phyloP scores from a whole-genome alignment of 2,797 vertebrate genomes.

The Lates japonicus region DNA sequence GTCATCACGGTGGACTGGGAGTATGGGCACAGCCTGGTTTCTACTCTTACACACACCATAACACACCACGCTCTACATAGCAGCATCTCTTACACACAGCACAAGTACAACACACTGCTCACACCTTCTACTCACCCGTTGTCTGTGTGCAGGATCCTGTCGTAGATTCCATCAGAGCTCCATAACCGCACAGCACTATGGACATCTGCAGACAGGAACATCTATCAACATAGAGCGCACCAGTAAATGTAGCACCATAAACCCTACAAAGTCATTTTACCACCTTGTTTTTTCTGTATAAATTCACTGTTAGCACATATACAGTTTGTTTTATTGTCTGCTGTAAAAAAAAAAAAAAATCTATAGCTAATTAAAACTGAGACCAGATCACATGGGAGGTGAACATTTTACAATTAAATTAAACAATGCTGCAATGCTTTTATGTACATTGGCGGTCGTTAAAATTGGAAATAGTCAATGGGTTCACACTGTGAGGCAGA shows the following conservation, averaged over 20 bases:
- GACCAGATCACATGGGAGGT: neutral
- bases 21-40: constrained; percentile 35
- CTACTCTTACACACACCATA: constrained; percentile 45
- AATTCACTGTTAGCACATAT: neutral
- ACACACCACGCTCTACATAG: constrained; percentile 37
- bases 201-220: constrained; percentile 88
- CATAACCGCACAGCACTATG: constrained; percentile 89
- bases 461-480: constrained; percentile 14
- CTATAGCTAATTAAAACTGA: neutral
- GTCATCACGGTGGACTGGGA: constrained; percentile 37
- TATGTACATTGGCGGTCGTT: neutral
- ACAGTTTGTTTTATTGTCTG: constrained; percentile 22
- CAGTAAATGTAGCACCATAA: neutral
- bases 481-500: neutral
- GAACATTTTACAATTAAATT: neutral
- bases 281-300: constrained; percentile 2
- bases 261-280: neutral
- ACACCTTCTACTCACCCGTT: constrained; percentile 84
- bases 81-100: constrained; percentile 23
- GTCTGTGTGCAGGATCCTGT: constrained; percentile 93
- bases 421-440: constrained; percentile 8
- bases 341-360: constrained; percentile 13
- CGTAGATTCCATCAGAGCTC: constrained; percentile 90
- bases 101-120: neutral
- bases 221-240: constrained; percentile 27